Evolutionary conservation across 2,888 invertebrate species (phyloP), one percentile per base, ranked within the genome.

Genomic region (Drosophila eohydei): DNA sequence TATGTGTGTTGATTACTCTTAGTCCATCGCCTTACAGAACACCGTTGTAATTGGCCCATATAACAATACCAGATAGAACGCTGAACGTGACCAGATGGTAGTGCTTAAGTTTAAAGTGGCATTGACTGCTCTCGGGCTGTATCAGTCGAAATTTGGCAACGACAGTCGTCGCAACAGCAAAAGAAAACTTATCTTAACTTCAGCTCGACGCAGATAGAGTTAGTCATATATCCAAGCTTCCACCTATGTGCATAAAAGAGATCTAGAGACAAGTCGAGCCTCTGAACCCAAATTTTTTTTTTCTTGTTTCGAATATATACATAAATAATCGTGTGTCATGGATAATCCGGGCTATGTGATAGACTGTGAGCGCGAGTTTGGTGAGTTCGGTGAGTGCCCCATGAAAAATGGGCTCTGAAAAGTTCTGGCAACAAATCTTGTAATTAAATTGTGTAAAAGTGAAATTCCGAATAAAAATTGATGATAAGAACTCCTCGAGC

Each of bases 341-440:
- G 87, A 91, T 80, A 91, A 91, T 80, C 74, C 80, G 38, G 86
- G 78, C 4, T 91, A 87, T 78, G 75, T 84, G 32, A 68, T 81
- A 8, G 90, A 91, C 26, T 72, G 86, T 40, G 90, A 88, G 3
- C 70, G 55, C 12, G 78, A 83, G 58, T 71, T 62, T 28, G 76
- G 76, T 76, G 56, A 76, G 76, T 76, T 36, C 21, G 21, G 21
- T 21, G 21, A 21, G 16, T 48, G 2, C 7, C 26, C 12, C 38
- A 21, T 36, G 30, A 30, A 30, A 9, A 14, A 38, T 28, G 51
- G 14, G 48, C 2, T 21, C 8, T 16, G 0, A 12, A 28, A 28
- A n/a, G n/a, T 11, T 52, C 16, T 61, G 16, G 8, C 14, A 8
- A 16, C 16, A 14, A 61, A 28, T 21, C 32, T 2, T 38, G 30